Conservation (phyloP, 2,113 vertebrate genomes). For the Protomyctophum bolini region DNA sequence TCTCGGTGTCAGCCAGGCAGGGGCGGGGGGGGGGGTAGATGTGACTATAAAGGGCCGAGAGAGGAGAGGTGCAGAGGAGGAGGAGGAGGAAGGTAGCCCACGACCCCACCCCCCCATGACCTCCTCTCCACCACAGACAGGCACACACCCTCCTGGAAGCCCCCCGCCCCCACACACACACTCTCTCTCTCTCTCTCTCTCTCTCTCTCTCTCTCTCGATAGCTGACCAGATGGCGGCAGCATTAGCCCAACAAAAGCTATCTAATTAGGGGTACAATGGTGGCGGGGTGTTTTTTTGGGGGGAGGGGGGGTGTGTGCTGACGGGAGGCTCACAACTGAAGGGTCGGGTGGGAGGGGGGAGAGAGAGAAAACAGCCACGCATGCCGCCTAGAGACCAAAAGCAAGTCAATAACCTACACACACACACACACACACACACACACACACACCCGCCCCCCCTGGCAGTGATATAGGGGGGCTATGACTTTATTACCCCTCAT, state of each 20-base stretch:
- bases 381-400: constrained; percentile 55
- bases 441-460: constrained; percentile 49
- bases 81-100: background rate
- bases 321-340: constrained; percentile 63
- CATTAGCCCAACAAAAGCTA: constrained; percentile 81
- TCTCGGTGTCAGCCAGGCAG: constrained; percentile 69
- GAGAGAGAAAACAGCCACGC: constrained; percentile 38
- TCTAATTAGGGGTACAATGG: constrained; percentile 84
- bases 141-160: constrained; percentile 40
- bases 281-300: constrained; percentile 34
- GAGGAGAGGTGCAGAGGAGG: constrained; percentile 53
- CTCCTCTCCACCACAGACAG: constrained; percentile 39
- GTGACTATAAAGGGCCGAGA: constrained; percentile 60
- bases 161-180: constrained; percentile 33
- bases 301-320: constrained; percentile 49
- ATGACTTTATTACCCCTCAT: constrained; percentile 87
- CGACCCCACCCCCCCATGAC: constrained; percentile 32
- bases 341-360: constrained; percentile 34
- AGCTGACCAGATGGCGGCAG: constrained; percentile 81
- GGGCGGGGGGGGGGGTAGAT: constrained; percentile 52
- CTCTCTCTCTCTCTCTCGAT: constrained; percentile 58
- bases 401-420: constrained; percentile 58
- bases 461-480: constrained; percentile 75
- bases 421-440: constrained; percentile 29
- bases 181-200: constrained; percentile 51